Evolutionary conservation across 1,140 invertebrate species (phyloP), one percentile per base, ranked within the genome.

Genomic region (Ptiloglossa arizonensis): DNA sequence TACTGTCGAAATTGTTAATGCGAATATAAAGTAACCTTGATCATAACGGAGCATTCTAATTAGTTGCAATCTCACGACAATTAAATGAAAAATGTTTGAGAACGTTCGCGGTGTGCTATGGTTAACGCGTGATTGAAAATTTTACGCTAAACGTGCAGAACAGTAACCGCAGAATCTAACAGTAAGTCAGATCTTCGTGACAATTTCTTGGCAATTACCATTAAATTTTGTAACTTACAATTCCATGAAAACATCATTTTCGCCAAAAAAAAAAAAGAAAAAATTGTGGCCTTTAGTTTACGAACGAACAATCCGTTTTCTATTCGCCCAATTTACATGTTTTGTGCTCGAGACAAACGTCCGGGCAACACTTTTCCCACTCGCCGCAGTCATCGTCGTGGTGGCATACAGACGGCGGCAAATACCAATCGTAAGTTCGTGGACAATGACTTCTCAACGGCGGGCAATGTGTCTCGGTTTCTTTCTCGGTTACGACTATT

Each of bases 261-360:
- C n/a, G 56, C 1, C 1, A 5, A 57, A 57, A n/a, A n/a, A n/a
- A n/a, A n/a, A n/a, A n/a, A n/a, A n/a, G n/a, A n/a, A n/a, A n/a
- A 9, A 57, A n/a, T 70, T 32, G 17, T 0, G 9, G 19, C 9
- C 15, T 52, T 17, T 2, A n/a, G 4, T 9, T 8, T 6, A 17
- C 2, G 19, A 35, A 50, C 24, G 24, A 44, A 6, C 27, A 13
- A 24, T 15, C 13, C 6, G 54, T 75, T 76, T 19, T 64, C 32
- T 80, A 85, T 79, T 89, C 86, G 4, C 56, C 56, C 0, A 71
- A 48, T 64, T 90, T 90, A 57, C 89, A 90, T 19, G 77, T 83
- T 60, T 89, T 89, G 50, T 87, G 85, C 27, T 90, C 86, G 8
- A 90, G 68, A 46, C 89, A 90, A 8, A 86, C 69, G 15, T 90